These are phyloP conservation scores for Plodia interpunctella DNA, from an alignment of 1,140 invertebrate species.

Conservation along the genomic window DNA sequence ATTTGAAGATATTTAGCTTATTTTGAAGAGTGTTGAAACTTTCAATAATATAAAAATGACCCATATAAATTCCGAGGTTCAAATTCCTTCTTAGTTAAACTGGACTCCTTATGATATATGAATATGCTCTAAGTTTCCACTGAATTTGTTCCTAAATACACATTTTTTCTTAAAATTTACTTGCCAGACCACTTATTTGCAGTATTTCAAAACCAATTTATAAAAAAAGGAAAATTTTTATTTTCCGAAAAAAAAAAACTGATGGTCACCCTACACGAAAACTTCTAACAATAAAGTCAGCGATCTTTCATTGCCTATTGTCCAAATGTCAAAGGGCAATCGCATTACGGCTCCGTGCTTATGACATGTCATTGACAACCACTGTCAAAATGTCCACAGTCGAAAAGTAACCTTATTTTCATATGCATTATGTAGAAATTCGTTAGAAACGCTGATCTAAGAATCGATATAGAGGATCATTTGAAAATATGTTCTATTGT, in stretches of 20 bases:
- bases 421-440: background rate
- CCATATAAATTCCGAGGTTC: too few species aligned
- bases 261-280: constrained; percentile 12
- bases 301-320: constrained; percentile 16
- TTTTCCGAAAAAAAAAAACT: background rate
- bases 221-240: too few species aligned
- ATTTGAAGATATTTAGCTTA: too few species aligned
- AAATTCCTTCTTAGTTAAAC: too few species aligned
- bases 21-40: too few species aligned
- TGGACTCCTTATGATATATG: too few species aligned
- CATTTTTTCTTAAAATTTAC: too few species aligned
- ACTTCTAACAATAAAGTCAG: constrained; percentile 13
- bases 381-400: background rate
- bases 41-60: too few species aligned
- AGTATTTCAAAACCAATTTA: too few species aligned
- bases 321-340: constrained; percentile 19
- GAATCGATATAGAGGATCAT: background rate
- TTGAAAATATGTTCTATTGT: background rate
- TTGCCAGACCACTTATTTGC: too few species aligned
- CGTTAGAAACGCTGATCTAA: background rate
- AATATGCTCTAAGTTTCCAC: too few species aligned
- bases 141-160: too few species aligned
- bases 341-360: constrained; percentile 14
- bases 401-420: constrained; percentile 4
- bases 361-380: constrained; percentile 8